Evolutionary conservation across 2,888 invertebrate species (phyloP).

Genomic region (Zygogramma bicolorata): DNA sequence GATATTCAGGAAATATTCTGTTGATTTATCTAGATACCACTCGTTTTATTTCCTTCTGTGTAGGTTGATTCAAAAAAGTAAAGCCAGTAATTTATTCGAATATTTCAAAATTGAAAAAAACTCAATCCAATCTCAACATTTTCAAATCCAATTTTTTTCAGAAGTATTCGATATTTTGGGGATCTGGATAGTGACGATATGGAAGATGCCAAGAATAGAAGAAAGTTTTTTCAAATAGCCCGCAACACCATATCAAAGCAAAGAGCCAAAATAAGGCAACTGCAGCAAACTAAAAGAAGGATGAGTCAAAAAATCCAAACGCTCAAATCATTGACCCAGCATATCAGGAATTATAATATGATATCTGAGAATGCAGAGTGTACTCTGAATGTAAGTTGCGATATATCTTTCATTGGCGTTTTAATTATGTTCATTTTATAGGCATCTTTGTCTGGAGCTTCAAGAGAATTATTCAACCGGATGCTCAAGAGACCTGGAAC

Average conservation of each 20-base stretch:
- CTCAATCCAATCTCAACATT: not conserved
- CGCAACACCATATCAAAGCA: not conserved
- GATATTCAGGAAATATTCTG: not conserved
- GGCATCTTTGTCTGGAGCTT: constrained; percentile 8
- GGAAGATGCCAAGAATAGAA: not conserved
- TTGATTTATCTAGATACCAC: not conserved
- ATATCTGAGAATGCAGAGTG: not conserved
- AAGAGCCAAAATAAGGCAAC: not conserved
- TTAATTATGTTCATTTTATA: constrained; percentile 1
- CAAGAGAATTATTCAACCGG: not conserved
- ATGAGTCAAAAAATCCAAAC: not conserved
- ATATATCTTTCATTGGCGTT: not conserved
- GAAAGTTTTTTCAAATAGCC: not conserved
- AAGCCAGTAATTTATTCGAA: not conserved
- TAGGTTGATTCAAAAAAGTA: not conserved
- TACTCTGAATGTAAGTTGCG: not conserved
- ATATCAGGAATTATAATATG: not conserved
- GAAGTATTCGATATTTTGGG: not conserved
- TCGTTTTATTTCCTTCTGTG: not conserved
- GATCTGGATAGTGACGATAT: not conserved
- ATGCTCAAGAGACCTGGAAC: not conserved
- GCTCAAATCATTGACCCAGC: not conserved
- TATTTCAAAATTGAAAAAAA: not conserved
- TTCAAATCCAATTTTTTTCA: not conserved
- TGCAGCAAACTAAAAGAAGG: not conserved